Evolutionary conservation across 2,888 invertebrate species (phyloP).

Genomic region (Phalera bucephala): DNA sequence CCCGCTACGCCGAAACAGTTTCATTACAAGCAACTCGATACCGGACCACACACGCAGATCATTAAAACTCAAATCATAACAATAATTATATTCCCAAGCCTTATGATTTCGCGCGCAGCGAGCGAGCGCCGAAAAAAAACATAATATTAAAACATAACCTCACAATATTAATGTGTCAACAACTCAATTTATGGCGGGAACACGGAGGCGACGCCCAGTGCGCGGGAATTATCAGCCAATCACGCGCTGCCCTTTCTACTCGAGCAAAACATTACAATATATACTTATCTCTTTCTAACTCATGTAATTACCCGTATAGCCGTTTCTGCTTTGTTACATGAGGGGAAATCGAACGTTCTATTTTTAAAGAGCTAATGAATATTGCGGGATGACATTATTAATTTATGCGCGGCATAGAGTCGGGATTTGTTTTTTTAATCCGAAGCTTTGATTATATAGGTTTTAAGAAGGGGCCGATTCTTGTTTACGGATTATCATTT

Average conservation of each 20-base stretch:
- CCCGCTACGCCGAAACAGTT: constrained; percentile 52
- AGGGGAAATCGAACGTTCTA: constrained; percentile 36
- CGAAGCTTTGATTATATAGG: constrained; percentile 27
- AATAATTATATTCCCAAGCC: constrained; percentile 73
- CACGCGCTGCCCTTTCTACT: constrained; percentile 40
- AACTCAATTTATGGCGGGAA: constrained; percentile 83
- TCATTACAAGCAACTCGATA: constrained; percentile 60
- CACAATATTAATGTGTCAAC: constrained; percentile 81
- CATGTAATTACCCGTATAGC: constrained; percentile 1
- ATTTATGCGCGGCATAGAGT: constrained; percentile 60
- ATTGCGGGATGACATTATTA: constrained; percentile 69
- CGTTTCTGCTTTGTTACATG: constrained; percentile 23
- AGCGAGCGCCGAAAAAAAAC: constrained; percentile 55
- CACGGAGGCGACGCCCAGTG: constrained; percentile 69
- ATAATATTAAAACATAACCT: constrained; percentile 78
- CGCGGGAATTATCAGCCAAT: constrained; percentile 66
- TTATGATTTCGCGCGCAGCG: constrained; percentile 77
- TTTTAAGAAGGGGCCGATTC: constrained; percentile 7
- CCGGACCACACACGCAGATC: constrained; percentile 76
- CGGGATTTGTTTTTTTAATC: constrained; percentile 51
- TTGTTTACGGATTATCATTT: background rate
- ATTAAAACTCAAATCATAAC: constrained; percentile 74
- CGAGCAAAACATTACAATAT: constrained; percentile 20
- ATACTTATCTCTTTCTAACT: constrained; percentile 50
- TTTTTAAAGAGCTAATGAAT: constrained; percentile 43